Evolutionary conservation across 1,140 invertebrate species (phyloP), one percentile per base, ranked within the genome.

Genomic region (Grapholita molesta): DNA sequence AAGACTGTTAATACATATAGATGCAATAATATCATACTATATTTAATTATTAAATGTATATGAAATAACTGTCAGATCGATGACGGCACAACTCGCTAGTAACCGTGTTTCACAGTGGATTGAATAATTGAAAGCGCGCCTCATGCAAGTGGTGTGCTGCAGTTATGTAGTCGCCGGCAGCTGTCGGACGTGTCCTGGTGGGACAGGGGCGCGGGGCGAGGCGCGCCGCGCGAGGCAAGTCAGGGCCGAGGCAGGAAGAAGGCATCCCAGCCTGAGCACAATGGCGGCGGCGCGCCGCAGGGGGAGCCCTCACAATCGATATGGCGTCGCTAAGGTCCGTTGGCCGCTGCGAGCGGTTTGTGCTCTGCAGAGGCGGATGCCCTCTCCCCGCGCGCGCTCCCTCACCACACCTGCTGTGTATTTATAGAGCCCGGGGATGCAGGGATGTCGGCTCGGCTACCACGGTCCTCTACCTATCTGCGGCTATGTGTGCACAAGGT

Each of bases 261-360:
- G 84, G 87, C 85, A 87, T 86, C 86, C 84, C 84, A 82, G 75
- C 75, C 76, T 75, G 86, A 84, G 86, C 79, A 89, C 85, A 89
- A 89, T 87, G 86, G 83, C 77, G 84, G 83, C 86, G 85, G 82
- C 87, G 84, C 85, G 83, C 83, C 85, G 83, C 86, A 89, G 86
- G 87, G 88, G 88, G 88, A 88, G 85, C 86, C 88, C 84, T 90
- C 86, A 86, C 86, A 90, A 90, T 91, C 88, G 88, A 91, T 91
- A 91, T 91, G 85, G 80, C 87, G 88, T 86, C 86, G 88, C 87
- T 90, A 89, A 90, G 88, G 88, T 90, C 88, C 88, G 87, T 79
- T 88, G 88, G 88, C 85, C 86, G 88, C 81, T 88, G 84, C 78
- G 86, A 89, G 77, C 84, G 79, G 84, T 84, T 89, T 84, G 82